Evolutionary conservation across 2,113 vertebrate genomes (phyloP), one percentile per base, ranked within the genome.

Genomic region (Cygnus buccinator): DNA sequence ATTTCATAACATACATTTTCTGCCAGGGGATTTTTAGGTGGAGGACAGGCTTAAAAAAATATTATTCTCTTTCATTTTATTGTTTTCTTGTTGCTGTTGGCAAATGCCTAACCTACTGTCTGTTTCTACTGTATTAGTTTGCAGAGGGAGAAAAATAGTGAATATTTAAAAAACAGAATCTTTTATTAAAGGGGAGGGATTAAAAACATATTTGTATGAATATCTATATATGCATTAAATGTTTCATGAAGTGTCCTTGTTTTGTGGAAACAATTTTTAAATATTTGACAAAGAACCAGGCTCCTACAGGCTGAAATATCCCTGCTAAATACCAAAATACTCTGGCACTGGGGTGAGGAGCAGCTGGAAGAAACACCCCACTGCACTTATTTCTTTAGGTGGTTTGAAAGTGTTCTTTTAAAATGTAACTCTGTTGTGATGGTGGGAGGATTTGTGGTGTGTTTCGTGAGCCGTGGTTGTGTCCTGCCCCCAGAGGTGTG

Each of bases 211-310:
- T 52, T 25, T 3, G 7, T 26, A 25, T 52, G 50, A 87, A 94
- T 96, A 94, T 96, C 95, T 73, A 73, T 97, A 94, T 92, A 95
- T 97, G 94, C 86, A 95, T 95, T 95, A 94, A 97, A 94, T 95
- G 83, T 93, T 97, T 94, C 76, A 94, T 94, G 94, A 94, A 80
- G 65, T 39, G 76, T 71, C 89, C 93, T 93, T 97, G 89, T 94
- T 97, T 90, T 84, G 65, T 87, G 89, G 91, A 94, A 93, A 72
- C 80, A 78, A 78, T 90, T 95, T 78, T 2, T 59, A 94, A 94
- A 90, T 92, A 71, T 62, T 95, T 93, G 83, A 92, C 84, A 86
- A 89, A 63, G 83, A 91, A 84, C 41, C 73, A 48, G 86, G 11
- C 86, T 95, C 63, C 92, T 92, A 72, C 79, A 83, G 76, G 7